Evolutionary conservation across 2,797 vertebrate genomes (phyloP).

Genomic region (Cephalopachus bancanus): DNA sequence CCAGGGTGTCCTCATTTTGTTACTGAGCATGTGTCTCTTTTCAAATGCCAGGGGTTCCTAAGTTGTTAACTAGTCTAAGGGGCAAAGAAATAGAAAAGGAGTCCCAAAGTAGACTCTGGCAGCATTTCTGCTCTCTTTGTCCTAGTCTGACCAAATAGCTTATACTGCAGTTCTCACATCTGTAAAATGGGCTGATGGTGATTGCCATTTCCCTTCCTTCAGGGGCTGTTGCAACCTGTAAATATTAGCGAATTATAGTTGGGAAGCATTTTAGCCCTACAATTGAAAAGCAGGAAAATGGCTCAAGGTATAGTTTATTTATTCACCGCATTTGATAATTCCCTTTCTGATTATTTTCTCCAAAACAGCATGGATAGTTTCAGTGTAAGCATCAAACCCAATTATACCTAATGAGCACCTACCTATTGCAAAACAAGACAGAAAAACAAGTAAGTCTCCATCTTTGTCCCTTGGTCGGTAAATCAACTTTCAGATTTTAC

Average conservation of each 20-base stretch:
- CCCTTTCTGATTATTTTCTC: constrained; percentile 47
- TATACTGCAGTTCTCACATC: background rate
- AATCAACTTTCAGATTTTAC: constrained; percentile 34
- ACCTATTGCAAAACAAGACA: background rate
- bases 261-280: background rate
- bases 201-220: background rate
- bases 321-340: background rate
- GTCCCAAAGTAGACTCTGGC: background rate
- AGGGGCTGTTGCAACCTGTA: background rate
- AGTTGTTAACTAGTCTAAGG: background rate
- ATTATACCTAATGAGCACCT: background rate
- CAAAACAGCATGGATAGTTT: constrained; percentile 23
- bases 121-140: background rate
- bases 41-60: background rate
- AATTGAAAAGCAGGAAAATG: background rate
- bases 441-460: background rate
- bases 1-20: no score
- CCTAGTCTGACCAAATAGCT: no score
- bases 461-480: constrained; percentile 2
- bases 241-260: background rate
- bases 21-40: no score
- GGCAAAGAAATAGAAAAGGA: background rate
- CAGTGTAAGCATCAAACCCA: constrained; percentile 36
- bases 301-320: background rate
- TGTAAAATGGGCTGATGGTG: background rate